These are phyloP conservation scores for Donacobius atricapilla DNA, from an alignment of 2,113 vertebrate genomes.

Conservation along the genomic window DNA sequence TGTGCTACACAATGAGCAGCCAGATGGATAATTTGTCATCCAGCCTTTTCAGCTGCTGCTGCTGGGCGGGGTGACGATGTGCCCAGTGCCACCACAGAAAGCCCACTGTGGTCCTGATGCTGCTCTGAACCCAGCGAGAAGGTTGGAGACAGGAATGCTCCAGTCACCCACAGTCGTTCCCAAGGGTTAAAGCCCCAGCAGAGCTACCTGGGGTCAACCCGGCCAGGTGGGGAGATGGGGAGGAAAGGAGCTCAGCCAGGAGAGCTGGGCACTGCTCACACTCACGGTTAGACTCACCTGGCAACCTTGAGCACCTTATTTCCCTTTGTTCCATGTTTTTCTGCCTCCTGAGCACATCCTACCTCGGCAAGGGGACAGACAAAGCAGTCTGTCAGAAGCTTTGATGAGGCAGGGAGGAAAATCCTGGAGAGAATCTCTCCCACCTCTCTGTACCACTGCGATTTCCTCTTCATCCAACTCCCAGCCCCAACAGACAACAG, in stretches of 20 bases:
- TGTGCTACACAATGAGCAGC: slow-evolving; percentile 41
- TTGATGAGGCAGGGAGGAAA: neutral
- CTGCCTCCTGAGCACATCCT: neutral
- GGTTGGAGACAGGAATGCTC: neutral
- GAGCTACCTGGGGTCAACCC: neutral
- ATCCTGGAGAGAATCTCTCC: neutral
- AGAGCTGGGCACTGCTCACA: neutral
- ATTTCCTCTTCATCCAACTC: neutral
- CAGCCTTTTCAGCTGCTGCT: slow-evolving; percentile 31
- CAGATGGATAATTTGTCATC: slow-evolving; percentile 53
- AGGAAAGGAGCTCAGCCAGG: neutral
- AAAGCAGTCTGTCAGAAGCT: neutral
- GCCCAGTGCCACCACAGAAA: neutral
- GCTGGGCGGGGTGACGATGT: neutral
- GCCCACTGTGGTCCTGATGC: neutral
- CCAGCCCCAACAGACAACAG: neutral
- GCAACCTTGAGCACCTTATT: neutral
- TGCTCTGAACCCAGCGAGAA: neutral
- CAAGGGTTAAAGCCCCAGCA: neutral
- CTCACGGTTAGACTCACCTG: neutral
- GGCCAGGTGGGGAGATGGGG: neutral
- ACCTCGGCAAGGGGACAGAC: neutral
- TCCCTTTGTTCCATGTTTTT: neutral
- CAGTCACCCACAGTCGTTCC: neutral
- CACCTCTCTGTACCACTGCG: neutral